A percentile compares a stretch with the other conserved stretches of the same genome.
Evolutionary conservation across 2,888 invertebrate species (phyloP).

Genomic region (Sphinx pinastri): DNA sequence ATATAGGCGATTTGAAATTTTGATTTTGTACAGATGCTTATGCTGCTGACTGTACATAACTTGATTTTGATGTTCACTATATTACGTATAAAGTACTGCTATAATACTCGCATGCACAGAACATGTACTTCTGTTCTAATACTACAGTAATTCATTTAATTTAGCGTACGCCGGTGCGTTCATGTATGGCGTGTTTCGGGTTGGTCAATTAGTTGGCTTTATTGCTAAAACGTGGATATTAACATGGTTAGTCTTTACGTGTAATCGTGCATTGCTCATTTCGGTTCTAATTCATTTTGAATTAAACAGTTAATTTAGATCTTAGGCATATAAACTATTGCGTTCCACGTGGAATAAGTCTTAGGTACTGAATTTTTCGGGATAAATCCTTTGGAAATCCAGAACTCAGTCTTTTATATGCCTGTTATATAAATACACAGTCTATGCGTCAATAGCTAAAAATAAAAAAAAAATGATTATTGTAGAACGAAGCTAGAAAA

Average conservation of each 20-base stretch:
- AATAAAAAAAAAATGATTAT: too few relatives aligned
- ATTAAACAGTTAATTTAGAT: neutral
- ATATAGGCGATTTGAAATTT: too few relatives aligned
- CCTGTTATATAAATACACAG: too few relatives aligned
- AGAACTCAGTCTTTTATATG: too few relatives aligned
- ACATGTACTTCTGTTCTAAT: neutral
- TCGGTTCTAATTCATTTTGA: too few relatives aligned
- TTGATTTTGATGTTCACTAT: neutral
- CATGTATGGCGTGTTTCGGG: neutral
- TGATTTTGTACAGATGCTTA: too few relatives aligned
- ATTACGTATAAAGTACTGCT: neutral
- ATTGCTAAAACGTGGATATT: neutral
- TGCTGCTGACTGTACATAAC: too few relatives aligned
- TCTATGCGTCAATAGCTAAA: too few relatives aligned
- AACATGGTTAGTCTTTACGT: neutral
- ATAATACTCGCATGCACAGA: neutral
- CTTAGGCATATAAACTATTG: neutral
- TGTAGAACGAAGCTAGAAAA: too few relatives aligned
- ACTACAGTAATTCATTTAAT: slow-evolving; percentile 8
- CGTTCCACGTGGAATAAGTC: neutral
- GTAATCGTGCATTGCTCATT: neutral
- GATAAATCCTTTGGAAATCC: too few relatives aligned
- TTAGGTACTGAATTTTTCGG: neutral
- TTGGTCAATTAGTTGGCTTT: slow-evolving; percentile 15
- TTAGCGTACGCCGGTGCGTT: neutral